A percentile compares a stretch with the other conserved stretches of the same genome.
Conservation (phyloP, 2,113 vertebrate genomes). For the Hystrix cristata region DNA sequence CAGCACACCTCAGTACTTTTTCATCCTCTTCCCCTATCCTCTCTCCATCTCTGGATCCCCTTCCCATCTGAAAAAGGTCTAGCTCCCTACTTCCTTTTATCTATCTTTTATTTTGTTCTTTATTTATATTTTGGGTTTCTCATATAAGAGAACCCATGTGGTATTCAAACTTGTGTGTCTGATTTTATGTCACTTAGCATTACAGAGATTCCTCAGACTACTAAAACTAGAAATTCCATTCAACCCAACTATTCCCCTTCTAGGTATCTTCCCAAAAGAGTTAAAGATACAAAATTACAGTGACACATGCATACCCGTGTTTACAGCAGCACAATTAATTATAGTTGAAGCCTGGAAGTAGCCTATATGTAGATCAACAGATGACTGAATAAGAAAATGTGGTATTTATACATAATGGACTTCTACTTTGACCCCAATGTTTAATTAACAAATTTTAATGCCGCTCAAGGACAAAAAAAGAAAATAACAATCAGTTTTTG, state of each 20-base stretch:
- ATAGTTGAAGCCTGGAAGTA: neutral
- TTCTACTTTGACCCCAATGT: neutral
- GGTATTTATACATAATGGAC: neutral
- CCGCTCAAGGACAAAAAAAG: neutral
- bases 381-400: neutral
- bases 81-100: neutral
- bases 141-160: neutral
- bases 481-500: neutral
- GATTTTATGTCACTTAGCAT: neutral
- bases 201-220: neutral
- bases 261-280: neutral
- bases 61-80: neutral
- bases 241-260: neutral
- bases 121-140: neutral
- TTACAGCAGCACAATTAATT: neutral
- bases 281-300: neutral
- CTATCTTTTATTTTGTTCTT: neutral
- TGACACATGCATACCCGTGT: neutral
- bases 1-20: neutral
- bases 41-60: neutral
- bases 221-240: neutral
- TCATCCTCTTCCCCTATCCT: neutral
- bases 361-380: neutral
- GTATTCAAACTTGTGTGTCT: neutral
- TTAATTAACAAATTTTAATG: slow-evolving; percentile 22